These are phyloP conservation scores for Cantharis flavilabris DNA, from an alignment of 2,888 invertebrate species.

Conservation along the genomic window DNA sequence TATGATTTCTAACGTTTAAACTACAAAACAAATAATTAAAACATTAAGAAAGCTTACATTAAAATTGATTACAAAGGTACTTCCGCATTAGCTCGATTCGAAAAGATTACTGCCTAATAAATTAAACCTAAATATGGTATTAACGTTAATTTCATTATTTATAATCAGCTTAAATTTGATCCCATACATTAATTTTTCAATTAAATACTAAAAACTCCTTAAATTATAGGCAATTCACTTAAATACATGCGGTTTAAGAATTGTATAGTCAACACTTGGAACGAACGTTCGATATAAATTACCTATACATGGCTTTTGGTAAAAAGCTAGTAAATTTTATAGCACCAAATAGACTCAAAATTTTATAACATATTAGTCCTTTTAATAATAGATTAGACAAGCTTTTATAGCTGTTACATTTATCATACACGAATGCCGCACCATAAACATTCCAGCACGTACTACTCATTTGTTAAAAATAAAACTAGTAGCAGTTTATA, in stretches of 20 bases:
- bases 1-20: not conserved
- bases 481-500: conserved; percentile 36
- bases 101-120: not conserved
- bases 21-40: not conserved
- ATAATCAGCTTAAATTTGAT: not conserved
- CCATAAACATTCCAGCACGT: conserved; percentile 18
- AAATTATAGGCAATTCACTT: not conserved
- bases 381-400: conserved; percentile 8
- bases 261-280: not conserved
- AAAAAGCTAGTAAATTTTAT: not conserved
- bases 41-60: not conserved
- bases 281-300: not conserved
- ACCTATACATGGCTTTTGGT: not conserved
- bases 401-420: conserved; percentile 10
- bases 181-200: not conserved
- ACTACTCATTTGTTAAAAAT: conserved; percentile 32
- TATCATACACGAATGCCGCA: conserved; percentile 12
- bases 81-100: not conserved
- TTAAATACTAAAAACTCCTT: not conserved
- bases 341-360: not conserved
- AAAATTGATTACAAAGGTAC: not conserved
- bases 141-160: not conserved
- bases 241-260: not conserved
- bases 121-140: not conserved
- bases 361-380: conserved; percentile 8